Percentiles rank a stretch among this genome's conserved stretches.
Conservation (phyloP, 2,113 vertebrate species). For the Riparia riparia region DNA sequence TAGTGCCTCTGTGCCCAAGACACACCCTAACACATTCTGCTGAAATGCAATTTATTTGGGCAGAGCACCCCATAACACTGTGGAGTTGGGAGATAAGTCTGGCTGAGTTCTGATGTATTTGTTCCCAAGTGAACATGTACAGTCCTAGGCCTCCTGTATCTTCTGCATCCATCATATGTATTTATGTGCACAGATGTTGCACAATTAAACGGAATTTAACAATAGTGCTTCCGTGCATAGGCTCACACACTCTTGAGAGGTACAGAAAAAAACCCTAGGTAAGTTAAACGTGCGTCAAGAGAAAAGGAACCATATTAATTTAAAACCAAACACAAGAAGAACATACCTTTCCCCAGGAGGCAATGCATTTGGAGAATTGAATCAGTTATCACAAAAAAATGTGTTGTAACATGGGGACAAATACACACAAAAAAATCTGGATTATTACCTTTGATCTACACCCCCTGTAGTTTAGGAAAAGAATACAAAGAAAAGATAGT, state of each 20-base stretch:
- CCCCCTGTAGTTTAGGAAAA: background rate
- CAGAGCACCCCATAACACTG: background rate
- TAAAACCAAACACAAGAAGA: background rate
- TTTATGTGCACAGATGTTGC: background rate
- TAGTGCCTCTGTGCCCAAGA: background rate
- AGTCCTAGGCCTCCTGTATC: background rate
- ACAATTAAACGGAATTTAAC: background rate
- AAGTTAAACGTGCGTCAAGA: background rate
- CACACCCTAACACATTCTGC: background rate
- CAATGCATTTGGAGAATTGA: background rate
- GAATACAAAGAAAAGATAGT: background rate
- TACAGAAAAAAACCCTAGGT: background rate
- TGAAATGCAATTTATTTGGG: background rate
- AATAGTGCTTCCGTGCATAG: background rate
- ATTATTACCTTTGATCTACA: background rate
- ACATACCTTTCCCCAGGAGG: background rate
- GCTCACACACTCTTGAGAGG: background rate
- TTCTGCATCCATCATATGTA: background rate
- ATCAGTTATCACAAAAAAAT: background rate
- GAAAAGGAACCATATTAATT: background rate
- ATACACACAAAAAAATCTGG: background rate
- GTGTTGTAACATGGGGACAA: background rate
- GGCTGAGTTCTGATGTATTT: background rate
- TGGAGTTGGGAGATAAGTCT: background rate
- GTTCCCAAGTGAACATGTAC: background rate